Evolutionary conservation across 2,113 vertebrate species (phyloP).

Genomic region (Nannospalax galili): DNA sequence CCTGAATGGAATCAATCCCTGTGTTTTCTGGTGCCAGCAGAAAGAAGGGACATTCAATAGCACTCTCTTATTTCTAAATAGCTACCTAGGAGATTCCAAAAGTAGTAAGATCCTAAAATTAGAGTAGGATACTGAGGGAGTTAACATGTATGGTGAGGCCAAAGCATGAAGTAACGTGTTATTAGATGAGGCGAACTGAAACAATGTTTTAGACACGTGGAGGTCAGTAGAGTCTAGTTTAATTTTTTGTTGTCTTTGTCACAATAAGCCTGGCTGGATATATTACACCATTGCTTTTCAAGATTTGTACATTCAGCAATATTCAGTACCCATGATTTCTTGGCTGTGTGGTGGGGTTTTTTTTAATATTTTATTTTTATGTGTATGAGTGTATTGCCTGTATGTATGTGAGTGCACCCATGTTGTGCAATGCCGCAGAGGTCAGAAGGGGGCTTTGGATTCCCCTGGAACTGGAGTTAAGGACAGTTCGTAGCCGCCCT

Average conservation of each 20-base stretch:
- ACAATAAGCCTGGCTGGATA: background rate
- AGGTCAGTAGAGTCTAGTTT: background rate
- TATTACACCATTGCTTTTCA: background rate
- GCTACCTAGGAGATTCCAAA: background rate
- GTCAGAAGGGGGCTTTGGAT: no score
- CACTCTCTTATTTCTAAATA: background rate
- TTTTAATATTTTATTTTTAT: no score
- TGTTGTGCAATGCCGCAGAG: no score
- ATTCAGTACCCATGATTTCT: background rate
- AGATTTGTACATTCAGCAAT: background rate
- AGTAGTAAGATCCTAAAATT: background rate
- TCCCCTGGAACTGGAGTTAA: no score
- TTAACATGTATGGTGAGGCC: background rate
- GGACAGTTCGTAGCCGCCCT: no score
- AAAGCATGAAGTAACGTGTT: background rate
- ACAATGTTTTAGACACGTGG: background rate
- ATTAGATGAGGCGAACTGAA: background rate
- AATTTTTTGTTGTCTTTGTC: background rate
- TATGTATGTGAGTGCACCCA: no score
- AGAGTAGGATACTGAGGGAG: background rate
- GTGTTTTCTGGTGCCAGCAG: background rate
- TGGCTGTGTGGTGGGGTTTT: background rate
- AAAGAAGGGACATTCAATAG: background rate
- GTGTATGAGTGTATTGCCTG: no score
- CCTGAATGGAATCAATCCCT: background rate